Evolutionary conservation across 2,113 vertebrate species (phyloP).

Genomic region (Struthio camelus): DNA sequence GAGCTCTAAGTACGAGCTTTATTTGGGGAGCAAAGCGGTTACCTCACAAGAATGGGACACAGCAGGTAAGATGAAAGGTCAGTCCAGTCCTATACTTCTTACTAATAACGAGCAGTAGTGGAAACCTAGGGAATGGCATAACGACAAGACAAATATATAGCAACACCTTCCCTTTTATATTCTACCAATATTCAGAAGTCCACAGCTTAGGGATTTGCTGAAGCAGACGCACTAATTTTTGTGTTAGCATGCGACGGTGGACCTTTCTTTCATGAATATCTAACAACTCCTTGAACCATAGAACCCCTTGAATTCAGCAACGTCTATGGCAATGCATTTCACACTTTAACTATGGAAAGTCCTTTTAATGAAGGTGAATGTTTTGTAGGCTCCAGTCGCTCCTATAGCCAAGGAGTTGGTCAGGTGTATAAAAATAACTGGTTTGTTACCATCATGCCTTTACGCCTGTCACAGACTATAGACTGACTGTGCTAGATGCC

Average conservation of each 20-base stretch:
- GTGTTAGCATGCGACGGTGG: neutral
- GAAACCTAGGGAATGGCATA: neutral
- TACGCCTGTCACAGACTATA: neutral
- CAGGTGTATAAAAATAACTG: neutral
- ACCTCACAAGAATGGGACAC: neutral
- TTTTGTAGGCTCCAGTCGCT: neutral
- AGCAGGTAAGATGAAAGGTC: neutral
- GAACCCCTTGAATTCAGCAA: neutral
- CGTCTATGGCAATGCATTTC: neutral
- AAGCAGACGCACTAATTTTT: neutral
- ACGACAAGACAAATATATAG: neutral
- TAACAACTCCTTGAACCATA: neutral
- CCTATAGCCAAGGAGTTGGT: neutral
- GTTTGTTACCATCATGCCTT: neutral
- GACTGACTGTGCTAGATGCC: neutral
- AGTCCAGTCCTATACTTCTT: neutral
- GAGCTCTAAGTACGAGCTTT: neutral
- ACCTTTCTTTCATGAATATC: neutral
- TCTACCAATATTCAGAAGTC: neutral
- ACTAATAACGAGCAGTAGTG: neutral
- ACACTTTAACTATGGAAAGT: neutral
- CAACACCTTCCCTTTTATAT: neutral
- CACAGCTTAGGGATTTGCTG: neutral
- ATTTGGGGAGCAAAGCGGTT: neutral
- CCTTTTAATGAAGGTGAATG: accelerated